Conservation (phyloP, 53 echinoderm and acorn worm species). For the Patiria pectinifera region DNA sequence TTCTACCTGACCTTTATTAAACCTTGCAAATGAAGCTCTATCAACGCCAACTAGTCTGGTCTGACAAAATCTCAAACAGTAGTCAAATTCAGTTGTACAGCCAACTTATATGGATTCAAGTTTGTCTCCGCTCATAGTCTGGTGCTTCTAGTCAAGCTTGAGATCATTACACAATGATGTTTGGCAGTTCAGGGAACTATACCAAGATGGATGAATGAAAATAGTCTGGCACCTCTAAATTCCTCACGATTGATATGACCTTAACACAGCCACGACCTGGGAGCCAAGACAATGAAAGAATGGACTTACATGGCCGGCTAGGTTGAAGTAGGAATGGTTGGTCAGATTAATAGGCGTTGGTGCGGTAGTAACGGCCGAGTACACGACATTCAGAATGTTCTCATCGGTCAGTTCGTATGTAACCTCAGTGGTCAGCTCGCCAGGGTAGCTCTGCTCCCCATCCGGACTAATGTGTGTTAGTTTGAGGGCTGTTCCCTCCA, state of each 20-base stretch:
- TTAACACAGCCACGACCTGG: too few species aligned
- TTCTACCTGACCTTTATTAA: too few species aligned
- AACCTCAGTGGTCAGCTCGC: constrained; percentile 74
- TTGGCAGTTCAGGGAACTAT: not conserved
- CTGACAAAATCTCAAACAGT: too few species aligned
- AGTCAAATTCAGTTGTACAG: too few species aligned
- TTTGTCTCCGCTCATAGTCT: too few species aligned
- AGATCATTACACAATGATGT: too few species aligned
- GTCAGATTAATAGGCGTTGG: constrained; percentile 87
- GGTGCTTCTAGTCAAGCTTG: too few species aligned
- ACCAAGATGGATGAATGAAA: not conserved
- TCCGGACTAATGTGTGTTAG: constrained; percentile 81
- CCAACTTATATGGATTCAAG: too few species aligned
- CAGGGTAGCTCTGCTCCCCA: constrained; percentile 91
- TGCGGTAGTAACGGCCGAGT: constrained; percentile 77
- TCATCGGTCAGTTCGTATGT: constrained; percentile 82
- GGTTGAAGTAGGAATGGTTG: constrained; percentile 96
- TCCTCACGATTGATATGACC: too few species aligned
- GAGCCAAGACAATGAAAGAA: not conserved
- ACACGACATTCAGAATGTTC: constrained; percentile 70
- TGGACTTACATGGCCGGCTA: constrained; percentile 83
- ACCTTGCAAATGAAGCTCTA: too few species aligned
- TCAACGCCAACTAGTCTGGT: too few species aligned
- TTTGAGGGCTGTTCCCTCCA: constrained; percentile 68
- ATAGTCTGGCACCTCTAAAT: not conserved